These are phyloP conservation scores for Himalopsyche tibetana DNA, from an alignment of 2,888 invertebrate genomes.

Conservation along the genomic window DNA sequence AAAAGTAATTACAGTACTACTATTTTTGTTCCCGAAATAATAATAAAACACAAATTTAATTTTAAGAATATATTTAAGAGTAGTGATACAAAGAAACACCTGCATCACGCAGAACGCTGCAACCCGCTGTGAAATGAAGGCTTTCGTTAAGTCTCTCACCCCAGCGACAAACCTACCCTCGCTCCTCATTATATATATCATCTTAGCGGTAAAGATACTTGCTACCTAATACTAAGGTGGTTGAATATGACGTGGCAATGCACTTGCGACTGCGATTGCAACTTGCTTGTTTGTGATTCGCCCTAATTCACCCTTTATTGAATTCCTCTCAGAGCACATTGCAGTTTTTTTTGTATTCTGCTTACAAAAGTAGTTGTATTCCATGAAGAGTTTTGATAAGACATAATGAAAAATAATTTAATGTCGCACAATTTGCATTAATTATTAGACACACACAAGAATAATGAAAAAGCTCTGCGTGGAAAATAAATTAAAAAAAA, in stretches of 20 bases:
- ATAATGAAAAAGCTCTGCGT: no score
- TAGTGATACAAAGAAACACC: conserved; percentile 28
- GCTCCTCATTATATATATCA: conserved; percentile 19
- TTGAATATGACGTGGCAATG: conserved; percentile 23
- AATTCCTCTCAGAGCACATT: background rate
- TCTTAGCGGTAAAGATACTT: conserved; percentile 35
- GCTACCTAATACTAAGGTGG: background rate
- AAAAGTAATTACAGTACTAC: no score
- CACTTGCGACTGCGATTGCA: background rate
- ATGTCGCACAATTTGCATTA: no score
- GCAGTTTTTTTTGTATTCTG: no score
- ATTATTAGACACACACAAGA: no score
- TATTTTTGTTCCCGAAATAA: background rate
- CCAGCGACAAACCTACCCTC: conserved; percentile 1
- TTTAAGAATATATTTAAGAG: background rate
- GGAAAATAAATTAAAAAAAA: no score
- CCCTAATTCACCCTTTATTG: background rate
- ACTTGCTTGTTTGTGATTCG: conserved; percentile 3
- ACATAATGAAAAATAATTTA: no score
- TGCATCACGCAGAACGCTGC: conserved; percentile 38
- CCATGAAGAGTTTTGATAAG: no score
- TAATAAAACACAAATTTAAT: background rate
- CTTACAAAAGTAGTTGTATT: no score
- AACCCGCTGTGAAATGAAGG: conserved; percentile 41
- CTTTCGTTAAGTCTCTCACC: conserved; percentile 43